A percentile compares a stretch with the other conserved stretches of the same genome.
These are phyloP conservation scores for Drosophila seguyi DNA, from an alignment of 1,140 invertebrate genomes.

Conservation along the genomic window DNA sequence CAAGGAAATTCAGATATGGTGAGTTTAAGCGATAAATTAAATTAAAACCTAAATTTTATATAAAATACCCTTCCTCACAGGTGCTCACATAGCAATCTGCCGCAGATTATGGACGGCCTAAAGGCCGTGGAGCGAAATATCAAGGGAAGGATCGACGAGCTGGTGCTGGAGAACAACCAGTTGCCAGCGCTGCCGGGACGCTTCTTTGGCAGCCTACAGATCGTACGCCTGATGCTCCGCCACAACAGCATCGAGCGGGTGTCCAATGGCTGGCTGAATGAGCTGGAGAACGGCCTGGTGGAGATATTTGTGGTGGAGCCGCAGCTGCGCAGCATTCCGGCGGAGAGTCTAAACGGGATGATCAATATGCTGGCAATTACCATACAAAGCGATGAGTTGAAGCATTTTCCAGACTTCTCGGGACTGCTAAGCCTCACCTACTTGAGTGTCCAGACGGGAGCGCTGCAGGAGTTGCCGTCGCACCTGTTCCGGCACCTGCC, in stretches of 20 bases:
- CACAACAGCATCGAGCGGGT: conserved; percentile 93
- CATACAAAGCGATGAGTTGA: conserved; percentile 90
- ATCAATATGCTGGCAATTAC: conserved; percentile 93
- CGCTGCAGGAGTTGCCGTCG: conserved; percentile 89
- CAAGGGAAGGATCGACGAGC: conserved; percentile 91
- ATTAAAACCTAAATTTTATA: neutral
- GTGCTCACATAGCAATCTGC: conserved; percentile 94
- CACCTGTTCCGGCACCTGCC: conserved; percentile 90
- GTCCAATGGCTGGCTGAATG: conserved; percentile 92
- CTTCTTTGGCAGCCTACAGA: conserved; percentile 90
- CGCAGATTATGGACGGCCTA: conserved; percentile 90
- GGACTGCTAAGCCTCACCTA: conserved; percentile 88
- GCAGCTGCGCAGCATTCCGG: conserved; percentile 90
- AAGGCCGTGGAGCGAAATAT: conserved; percentile 89
- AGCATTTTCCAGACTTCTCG: conserved; percentile 89
- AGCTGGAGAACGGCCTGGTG: conserved; percentile 90
- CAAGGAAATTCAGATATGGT: conserved; percentile 86
- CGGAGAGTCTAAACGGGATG: conserved; percentile 91
- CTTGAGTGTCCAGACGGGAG: conserved; percentile 89
- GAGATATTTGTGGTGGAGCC: conserved; percentile 94
- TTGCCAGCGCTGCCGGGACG: conserved; percentile 92
- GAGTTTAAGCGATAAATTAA: neutral
- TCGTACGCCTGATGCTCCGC: conserved; percentile 92
- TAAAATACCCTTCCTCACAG: conserved; percentile 85
- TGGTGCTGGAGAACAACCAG: conserved; percentile 94